Percentiles rank a stretch among this genome's conserved stretches.
Evolutionary conservation across 2,888 invertebrate genomes (phyloP).

Genomic region (Sabatieria punctata): DNA sequence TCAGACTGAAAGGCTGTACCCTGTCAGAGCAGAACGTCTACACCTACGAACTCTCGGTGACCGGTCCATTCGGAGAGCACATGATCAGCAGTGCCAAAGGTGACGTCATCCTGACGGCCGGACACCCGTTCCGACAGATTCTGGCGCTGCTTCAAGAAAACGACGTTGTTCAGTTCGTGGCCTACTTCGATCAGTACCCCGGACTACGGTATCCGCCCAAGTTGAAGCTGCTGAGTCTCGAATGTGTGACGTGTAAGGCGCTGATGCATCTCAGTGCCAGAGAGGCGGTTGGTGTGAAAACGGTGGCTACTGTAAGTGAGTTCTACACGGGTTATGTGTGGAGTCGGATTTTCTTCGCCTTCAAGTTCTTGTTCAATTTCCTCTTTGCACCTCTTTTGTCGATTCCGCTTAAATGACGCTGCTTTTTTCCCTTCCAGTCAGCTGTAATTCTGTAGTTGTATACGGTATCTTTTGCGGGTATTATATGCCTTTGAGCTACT

Average conservation of each 20-base stretch:
- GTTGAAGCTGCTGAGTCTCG: constrained; percentile 19
- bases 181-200: constrained; percentile 23
- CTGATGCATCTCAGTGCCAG: no score
- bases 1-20: no score
- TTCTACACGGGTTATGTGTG: no score
- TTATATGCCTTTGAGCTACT: no score
- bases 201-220: constrained; percentile 22
- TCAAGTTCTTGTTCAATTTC: constrained; percentile 23
- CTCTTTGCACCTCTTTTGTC: constrained; percentile 20
- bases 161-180: constrained; percentile 22
- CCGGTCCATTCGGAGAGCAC: constrained; percentile 23
- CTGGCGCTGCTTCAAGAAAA: constrained; percentile 19
- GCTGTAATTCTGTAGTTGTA: no score
- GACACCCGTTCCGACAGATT: constrained; percentile 18
- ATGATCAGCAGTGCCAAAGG: constrained; percentile 19
- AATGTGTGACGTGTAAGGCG: constrained; percentile 22
- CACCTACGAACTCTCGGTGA: constrained; percentile 21
- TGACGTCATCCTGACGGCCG: constrained; percentile 16
- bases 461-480: no score
- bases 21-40: no score
- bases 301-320: no score
- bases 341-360: constrained; percentile 20
- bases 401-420: constrained; percentile 8
- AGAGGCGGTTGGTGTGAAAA: no score
- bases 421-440: no score